phyloP scores from a whole-genome alignment of 2,113 vertebrate species.

The Ammodytes marinus region DNA sequence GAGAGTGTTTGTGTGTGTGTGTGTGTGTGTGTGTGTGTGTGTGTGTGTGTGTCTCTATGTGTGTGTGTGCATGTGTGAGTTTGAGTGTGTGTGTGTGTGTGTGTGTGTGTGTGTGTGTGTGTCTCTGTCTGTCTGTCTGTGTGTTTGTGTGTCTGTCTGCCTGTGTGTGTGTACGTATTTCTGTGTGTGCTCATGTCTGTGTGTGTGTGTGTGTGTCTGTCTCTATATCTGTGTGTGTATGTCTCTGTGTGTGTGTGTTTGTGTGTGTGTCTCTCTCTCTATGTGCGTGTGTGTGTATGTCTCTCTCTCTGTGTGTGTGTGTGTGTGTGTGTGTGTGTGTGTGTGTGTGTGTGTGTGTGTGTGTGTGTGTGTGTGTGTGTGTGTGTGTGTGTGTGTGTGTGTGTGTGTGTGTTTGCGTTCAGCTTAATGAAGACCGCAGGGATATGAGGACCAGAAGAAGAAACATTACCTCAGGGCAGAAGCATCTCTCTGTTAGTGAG shows the following conservation, averaged over 20 bases:
- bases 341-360: conserved; percentile 25
- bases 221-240: conserved; percentile 13
- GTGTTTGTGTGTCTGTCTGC: conserved; percentile 11
- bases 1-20: conserved; percentile 2
- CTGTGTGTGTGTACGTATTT: conserved; percentile 21
- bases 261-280: conserved; percentile 17
- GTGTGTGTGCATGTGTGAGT: no score
- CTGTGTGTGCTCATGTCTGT: conserved; percentile 16
- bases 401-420: conserved; percentile 80
- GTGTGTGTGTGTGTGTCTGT: conserved; percentile 20
- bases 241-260: conserved; percentile 9
- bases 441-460: conserved; percentile 88
- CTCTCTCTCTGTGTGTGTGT: conserved; percentile 12
- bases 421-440: conserved; percentile 95
- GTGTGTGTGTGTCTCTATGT: no score
- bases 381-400: conserved; percentile 20
- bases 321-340: conserved; percentile 19
- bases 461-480: conserved; percentile 90
- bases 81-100: no score
- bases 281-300: conserved; percentile 27
- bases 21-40: no score
- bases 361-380: conserved; percentile 20
- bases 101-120: no score
- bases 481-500: conserved; percentile 82
- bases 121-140: no score